phyloP scores from a whole-genome alignment of 2,888 invertebrate genomes.

The Malthinus seriepunctatus region DNA sequence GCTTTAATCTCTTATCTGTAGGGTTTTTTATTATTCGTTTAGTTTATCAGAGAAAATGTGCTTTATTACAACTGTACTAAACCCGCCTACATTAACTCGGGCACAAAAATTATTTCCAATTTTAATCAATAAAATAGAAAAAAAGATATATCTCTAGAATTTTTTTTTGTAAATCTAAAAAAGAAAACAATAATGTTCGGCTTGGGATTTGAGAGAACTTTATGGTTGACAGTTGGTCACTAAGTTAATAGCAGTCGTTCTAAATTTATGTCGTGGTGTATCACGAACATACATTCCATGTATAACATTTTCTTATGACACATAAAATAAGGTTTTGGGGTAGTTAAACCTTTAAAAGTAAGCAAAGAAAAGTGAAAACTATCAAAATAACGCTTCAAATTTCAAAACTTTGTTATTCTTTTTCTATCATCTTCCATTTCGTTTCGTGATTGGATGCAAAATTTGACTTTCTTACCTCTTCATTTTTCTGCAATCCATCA shows the following conservation, averaged over 20 bases:
- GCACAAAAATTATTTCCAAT: too few relatives aligned
- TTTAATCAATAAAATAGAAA: neutral
- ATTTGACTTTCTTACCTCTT: too few relatives aligned
- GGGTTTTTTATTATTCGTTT: conserved; percentile 16
- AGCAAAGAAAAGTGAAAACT: conserved; percentile 2
- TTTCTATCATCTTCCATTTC: too few relatives aligned
- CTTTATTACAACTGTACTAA: too few relatives aligned
- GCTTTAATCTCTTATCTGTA: conserved; percentile 21
- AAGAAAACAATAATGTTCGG: conserved; percentile 32
- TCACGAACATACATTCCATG: conserved; percentile 17
- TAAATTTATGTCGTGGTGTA: conserved; percentile 24
- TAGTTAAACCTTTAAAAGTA: neutral
- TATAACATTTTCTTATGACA: conserved; percentile 16
- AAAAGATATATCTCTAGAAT: conserved; percentile 3
- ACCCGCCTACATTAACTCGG: too few relatives aligned
- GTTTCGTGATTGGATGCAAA: too few relatives aligned
- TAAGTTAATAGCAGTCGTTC: conserved; percentile 29
- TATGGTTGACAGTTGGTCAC: conserved; percentile 32
- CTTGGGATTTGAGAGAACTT: conserved; percentile 32
- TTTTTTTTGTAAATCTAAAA: conserved; percentile 23
- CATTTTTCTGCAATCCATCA: too few relatives aligned
- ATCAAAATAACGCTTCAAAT: neutral
- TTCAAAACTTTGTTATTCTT: neutral
- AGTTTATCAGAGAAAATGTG: conserved; percentile 6
- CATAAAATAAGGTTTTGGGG: conserved; percentile 5